Evolutionary conservation across 2,797 vertebrate species (phyloP).

Genomic region (Acropternis orthonyx): DNA sequence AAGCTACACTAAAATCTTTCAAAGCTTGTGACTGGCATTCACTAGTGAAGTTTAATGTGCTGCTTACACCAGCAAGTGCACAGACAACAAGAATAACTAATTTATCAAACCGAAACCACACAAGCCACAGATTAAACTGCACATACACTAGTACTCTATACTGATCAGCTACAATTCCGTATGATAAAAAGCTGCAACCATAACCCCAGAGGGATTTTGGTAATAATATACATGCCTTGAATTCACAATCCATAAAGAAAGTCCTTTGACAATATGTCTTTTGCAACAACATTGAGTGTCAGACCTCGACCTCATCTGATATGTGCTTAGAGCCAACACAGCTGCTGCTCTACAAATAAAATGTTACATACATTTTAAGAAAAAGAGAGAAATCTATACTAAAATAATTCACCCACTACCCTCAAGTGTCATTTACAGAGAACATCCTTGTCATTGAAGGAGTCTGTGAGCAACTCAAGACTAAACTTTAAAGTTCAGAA

Average conservation of each 20-base stretch:
- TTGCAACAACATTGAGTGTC: background rate
- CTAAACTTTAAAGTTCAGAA: background rate
- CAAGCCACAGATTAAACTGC: background rate
- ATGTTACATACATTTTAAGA: background rate
- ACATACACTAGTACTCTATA: background rate
- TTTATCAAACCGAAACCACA: background rate
- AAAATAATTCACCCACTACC: background rate
- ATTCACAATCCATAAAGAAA: background rate
- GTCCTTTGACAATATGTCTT: background rate
- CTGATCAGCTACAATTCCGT: background rate
- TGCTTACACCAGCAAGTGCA: background rate
- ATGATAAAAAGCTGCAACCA: background rate
- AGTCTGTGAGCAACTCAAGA: background rate
- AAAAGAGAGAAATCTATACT: background rate
- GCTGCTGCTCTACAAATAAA: background rate
- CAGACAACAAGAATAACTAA: background rate
- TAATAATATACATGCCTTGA: background rate
- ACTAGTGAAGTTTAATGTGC: background rate
- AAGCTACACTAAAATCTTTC: constrained; percentile 3
- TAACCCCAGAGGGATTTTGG: background rate
- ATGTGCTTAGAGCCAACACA: background rate
- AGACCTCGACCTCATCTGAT: background rate
- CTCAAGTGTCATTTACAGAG: background rate
- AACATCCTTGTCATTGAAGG: background rate
- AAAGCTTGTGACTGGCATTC: background rate